Evolutionary conservation across 2,113 vertebrate species (phyloP), one percentile per base, ranked within the genome.

Genomic region (Pachypanchax playfairii): DNA sequence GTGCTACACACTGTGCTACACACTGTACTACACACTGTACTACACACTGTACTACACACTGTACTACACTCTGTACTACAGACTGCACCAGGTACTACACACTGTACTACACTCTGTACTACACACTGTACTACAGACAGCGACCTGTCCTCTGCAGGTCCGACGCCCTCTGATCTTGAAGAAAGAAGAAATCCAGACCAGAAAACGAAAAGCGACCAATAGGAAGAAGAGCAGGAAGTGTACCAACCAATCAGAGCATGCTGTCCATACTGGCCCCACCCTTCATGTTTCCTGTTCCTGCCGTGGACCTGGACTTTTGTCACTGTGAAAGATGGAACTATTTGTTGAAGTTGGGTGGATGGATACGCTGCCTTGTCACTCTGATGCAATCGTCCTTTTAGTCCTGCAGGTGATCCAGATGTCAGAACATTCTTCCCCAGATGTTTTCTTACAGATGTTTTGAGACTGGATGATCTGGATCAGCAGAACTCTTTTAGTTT

Each of bases 1-100:
- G 15, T 95, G 95, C 80, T 95, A 89, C 87, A 94, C 90, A 58
- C n/a, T n/a, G n/a, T n/a, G n/a, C 88, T 95, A 5, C 93, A 94
- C 85, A 91, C 93, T 62, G 94, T 95, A 80, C 80, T 65, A 24
- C 36, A 54, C 20, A 29, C 21, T 48, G 15, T 95, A 95, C 80
- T 95, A 89, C 87, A 94, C 90, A 58, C n/a, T n/a, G n/a, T n/a
- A n/a, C 88, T 95, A 5, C 93, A 94, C 85, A 91, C 93, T 62
- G 94, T 95, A 80, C 80, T 65, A 24, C 36, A 54, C 20, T 9
- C 2, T 5, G 3, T 42, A 28, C 43, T 49, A 25, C 17, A 44
- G 5, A 21, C 58, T 55, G n/a, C 58, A 46, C 14, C 33, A 31
- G 11, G 6, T 6, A 47, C 41, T 42, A 29, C 28, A 29, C 28